Conservation (phyloP, 2,797 vertebrate genomes). For the Danio tinwini region DNA sequence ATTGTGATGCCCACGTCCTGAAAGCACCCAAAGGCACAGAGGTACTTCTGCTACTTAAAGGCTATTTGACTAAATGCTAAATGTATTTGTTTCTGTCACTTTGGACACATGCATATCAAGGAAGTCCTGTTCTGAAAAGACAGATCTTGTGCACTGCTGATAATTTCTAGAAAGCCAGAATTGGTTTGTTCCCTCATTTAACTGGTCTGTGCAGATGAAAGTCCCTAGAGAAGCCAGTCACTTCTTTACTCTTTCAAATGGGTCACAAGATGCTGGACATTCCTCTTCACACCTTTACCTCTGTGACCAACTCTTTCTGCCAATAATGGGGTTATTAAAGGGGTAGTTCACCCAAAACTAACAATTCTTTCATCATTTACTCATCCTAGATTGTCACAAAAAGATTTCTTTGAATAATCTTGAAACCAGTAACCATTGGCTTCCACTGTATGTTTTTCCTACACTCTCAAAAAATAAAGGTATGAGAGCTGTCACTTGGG, state of each 20-base stretch:
- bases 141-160: background rate
- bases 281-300: background rate
- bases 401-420: too few species aligned
- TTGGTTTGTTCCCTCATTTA: conserved; percentile 25
- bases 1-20: background rate
- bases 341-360: too few species aligned
- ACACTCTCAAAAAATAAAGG: too few species aligned
- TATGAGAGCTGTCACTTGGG: too few species aligned
- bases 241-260: background rate
- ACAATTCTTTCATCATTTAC: too few species aligned
- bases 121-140: conserved; percentile 18
- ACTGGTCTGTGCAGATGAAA: background rate
- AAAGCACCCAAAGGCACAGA: conserved; percentile 20
- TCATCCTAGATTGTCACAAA: too few species aligned
- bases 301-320: background rate
- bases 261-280: background rate
- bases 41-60: conserved; percentile 15
- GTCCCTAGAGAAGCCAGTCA: conserved; percentile 19
- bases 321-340: background rate
- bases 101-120: background rate
- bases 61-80: conserved; percentile 22
- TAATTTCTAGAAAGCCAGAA: conserved; percentile 37
- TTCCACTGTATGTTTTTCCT: too few species aligned
- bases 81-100: background rate
- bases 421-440: too few species aligned